Evolutionary conservation across 2,888 invertebrate species (phyloP), one percentile per base, ranked within the genome.

Genomic region (Limnephilus auricula): DNA sequence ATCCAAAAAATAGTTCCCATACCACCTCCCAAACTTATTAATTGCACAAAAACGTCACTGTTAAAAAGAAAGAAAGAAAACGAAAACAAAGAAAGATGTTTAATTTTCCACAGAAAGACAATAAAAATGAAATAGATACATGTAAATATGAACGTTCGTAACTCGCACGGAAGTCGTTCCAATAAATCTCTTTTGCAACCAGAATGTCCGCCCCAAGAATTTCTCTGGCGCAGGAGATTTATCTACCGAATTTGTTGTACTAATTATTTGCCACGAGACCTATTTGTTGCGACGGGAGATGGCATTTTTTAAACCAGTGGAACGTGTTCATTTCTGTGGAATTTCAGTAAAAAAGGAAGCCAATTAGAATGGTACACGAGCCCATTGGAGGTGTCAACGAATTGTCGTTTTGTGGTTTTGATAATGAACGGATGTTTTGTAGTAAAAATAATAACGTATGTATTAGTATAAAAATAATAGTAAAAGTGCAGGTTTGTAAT

Each of bases 201-300:
- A 31, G 30, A 65, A 50, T 82, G 50, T 86, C 90, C 79, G 90
- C 90, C 92, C 89, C n/a, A 85, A 80, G 65, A n/a, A 32, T 88
- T 85, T 90, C 89, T 82, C 79, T 9, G 79, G 30, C 87, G 86
- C 80, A 50, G 65, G 84, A 90, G 91, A 92, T 92, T 92, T 91
- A 92, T 92, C 89, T 82, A 40, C 78, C 83, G 90, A 91, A 92
- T 92, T 92, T 92, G 92, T 92, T 90, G 90, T 31, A 89, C 92
- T 92, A 92, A 92, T 92, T 92, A 91, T 92, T 92, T 90, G 91
- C 89, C 90, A 78, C 89, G 89, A 37, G 89, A 90, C 79, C 91
- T 90, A 91, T 92, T 92, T 92, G 92, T 89, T 90, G 30, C 31
- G 80, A 65, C 34, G 30, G 31, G 45, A 65, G 90, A 40, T 83